Percentiles rank a stretch among this genome's conserved stretches.
phyloP scores from a whole-genome alignment of 2,797 vertebrate genomes.

The Sebastes melanostomus region DNA sequence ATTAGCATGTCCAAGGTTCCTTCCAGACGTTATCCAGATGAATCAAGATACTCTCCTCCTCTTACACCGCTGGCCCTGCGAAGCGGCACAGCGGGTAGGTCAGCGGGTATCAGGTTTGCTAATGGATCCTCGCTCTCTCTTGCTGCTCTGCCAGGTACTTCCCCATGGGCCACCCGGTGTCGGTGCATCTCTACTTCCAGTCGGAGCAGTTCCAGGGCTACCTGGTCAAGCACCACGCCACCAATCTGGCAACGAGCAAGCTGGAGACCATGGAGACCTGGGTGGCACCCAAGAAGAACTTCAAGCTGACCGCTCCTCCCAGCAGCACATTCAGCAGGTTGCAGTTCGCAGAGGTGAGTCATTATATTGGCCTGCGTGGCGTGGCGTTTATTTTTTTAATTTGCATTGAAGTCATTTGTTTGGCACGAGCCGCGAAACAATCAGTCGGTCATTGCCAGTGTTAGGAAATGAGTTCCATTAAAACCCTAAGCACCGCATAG shows the following conservation, averaged over 20 bases:
- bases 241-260: slow-evolving; percentile 95
- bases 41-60: slow-evolving; percentile 50
- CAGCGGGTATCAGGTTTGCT: slow-evolving; percentile 41
- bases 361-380: neutral
- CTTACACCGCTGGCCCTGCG: slow-evolving; percentile 50
- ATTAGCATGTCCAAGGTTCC: slow-evolving; percentile 55
- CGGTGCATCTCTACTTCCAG: slow-evolving; percentile 96
- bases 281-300: slow-evolving; percentile 94
- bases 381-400: slow-evolving; percentile 19
- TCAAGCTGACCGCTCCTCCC: slow-evolving; percentile 88
- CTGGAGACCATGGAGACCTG: slow-evolving; percentile 97
- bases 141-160: slow-evolving; percentile 86
- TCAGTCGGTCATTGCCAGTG: slow-evolving; percentile 28
- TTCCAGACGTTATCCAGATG: slow-evolving; percentile 27
- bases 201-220: slow-evolving; percentile 98
- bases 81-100: slow-evolving; percentile 28
- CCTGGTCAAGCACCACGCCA: slow-evolving; percentile 92
- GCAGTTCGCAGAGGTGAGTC: slow-evolving; percentile 93
- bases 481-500: slow-evolving; percentile 30
- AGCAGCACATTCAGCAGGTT: slow-evolving; percentile 91
- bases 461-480: slow-evolving; percentile 51
- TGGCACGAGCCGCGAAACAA: slow-evolving; percentile 34
- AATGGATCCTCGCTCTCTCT: slow-evolving; percentile 38
- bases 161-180: slow-evolving; percentile 93
- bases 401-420: slow-evolving; percentile 26